phyloP scores from a whole-genome alignment of 2,113 vertebrate species.

The Pteruthius melanotis region DNA sequence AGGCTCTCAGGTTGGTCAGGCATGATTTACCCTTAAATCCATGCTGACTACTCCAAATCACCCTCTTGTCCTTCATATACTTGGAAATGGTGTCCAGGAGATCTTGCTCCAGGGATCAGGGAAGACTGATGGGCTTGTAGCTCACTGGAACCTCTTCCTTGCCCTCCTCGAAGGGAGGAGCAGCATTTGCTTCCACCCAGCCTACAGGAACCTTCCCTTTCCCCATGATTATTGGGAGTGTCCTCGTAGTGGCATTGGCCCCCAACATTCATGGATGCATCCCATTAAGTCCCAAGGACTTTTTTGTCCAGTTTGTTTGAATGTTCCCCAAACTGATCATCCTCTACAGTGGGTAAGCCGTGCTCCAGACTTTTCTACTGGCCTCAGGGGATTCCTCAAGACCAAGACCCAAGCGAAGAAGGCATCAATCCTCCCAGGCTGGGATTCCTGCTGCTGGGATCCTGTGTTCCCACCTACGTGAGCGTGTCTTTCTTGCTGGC shows the following conservation, averaged over 20 bases:
- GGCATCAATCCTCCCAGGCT: not conserved
- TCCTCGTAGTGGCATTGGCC: rapidly evolving
- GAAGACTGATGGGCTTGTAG: not conserved
- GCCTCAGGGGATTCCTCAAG: not conserved
- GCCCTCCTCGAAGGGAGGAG: not conserved
- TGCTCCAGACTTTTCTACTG: not conserved
- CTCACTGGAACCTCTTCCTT: not conserved
- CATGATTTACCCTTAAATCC: not conserved
- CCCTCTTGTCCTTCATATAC: not conserved
- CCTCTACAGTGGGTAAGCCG: not conserved
- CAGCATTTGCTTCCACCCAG: not conserved
- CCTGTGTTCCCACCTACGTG: rapidly evolving
- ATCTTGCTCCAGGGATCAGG: not conserved
- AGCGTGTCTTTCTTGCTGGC: not conserved
- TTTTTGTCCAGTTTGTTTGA: not conserved
- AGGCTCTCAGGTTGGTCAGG: not conserved
- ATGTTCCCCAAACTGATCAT: not conserved
- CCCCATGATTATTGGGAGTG: not conserved
- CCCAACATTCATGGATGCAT: not conserved
- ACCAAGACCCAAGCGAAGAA: not conserved
- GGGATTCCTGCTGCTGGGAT: not conserved
- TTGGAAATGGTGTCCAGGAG: not conserved
- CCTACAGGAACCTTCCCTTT: not conserved
- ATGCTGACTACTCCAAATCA: not conserved
- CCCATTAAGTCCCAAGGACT: not conserved